Evolutionary conservation across 2,888 invertebrate species (phyloP).

Genomic region (Muscina levida): DNA sequence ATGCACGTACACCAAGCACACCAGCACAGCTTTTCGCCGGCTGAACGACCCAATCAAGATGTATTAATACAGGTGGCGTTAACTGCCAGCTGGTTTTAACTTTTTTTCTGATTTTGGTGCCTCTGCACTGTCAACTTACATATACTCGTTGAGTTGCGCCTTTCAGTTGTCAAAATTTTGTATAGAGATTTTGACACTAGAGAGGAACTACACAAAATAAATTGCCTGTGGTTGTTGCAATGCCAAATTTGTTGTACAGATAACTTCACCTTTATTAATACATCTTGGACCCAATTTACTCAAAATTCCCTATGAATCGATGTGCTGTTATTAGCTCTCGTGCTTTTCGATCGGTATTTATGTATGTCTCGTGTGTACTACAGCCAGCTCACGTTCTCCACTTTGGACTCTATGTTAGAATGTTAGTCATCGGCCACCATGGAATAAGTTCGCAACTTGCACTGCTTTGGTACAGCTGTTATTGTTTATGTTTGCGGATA

Average conservation of each 20-base stretch:
- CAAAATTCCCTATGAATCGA: not conserved
- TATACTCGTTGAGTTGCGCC: too few species aligned
- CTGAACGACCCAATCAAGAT: conserved; percentile 2
- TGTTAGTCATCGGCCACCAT: conserved; percentile 5
- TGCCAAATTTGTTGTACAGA: too few species aligned
- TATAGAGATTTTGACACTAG: too few species aligned
- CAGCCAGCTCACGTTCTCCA: conserved; percentile 20
- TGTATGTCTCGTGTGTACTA: conserved; percentile 5
- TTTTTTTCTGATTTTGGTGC: not conserved
- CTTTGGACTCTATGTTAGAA: not conserved
- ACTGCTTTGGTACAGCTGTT: conserved; percentile 13
- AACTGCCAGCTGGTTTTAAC: too few species aligned
- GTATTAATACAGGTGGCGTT: not conserved
- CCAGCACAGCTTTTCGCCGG: not conserved
- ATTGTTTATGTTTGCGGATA: conserved; percentile 4
- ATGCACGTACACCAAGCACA: conserved; percentile 57
- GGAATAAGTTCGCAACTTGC: not conserved
- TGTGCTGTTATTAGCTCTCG: too few species aligned
- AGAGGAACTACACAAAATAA: too few species aligned
- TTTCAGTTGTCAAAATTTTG: too few species aligned
- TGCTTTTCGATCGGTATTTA: too few species aligned
- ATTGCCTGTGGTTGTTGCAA: too few species aligned
- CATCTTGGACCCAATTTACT: conserved; percentile 39
- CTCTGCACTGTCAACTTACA: too few species aligned
- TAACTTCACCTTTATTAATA: too few species aligned